Conservation (phyloP, 2,888 invertebrate species). For the Encarsia formosa region DNA sequence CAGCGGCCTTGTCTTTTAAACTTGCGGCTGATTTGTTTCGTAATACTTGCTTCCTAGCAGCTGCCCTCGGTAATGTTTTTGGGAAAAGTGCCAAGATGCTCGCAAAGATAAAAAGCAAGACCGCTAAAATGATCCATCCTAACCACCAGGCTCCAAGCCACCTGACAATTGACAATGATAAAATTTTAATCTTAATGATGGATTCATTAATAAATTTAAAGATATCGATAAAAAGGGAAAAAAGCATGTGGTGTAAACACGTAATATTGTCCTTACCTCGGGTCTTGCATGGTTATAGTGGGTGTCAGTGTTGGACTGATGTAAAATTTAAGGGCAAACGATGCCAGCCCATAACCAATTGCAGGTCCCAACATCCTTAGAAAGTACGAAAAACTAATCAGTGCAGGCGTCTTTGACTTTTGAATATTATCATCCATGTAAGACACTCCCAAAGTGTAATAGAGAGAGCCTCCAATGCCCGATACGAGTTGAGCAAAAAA, state of each 20-base stretch:
- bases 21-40: constrained; percentile 42
- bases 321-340: constrained; percentile 63
- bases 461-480: constrained; percentile 67
- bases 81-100: constrained; percentile 66
- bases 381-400: constrained; percentile 66
- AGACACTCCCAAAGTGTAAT: constrained; percentile 66
- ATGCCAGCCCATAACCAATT: constrained; percentile 64
- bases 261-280: constrained; percentile 51
- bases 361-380: constrained; percentile 68
- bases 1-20: constrained; percentile 30
- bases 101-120: constrained; percentile 58
- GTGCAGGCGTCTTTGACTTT: constrained; percentile 67
- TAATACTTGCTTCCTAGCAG: constrained; percentile 54
- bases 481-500: constrained; percentile 68
- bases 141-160: constrained; percentile 86
- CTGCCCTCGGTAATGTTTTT: constrained; percentile 64
- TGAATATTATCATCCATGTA: constrained; percentile 77
- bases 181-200: no score
- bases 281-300: constrained; percentile 63
- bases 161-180: no score
- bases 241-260: no score
- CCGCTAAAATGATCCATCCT: constrained; percentile 65
- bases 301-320: constrained; percentile 64
- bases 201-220: neutral
- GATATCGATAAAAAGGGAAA: neutral